phyloP scores from a whole-genome alignment of 2,113 vertebrate genomes.

The Pelecanoides urinatrix region DNA sequence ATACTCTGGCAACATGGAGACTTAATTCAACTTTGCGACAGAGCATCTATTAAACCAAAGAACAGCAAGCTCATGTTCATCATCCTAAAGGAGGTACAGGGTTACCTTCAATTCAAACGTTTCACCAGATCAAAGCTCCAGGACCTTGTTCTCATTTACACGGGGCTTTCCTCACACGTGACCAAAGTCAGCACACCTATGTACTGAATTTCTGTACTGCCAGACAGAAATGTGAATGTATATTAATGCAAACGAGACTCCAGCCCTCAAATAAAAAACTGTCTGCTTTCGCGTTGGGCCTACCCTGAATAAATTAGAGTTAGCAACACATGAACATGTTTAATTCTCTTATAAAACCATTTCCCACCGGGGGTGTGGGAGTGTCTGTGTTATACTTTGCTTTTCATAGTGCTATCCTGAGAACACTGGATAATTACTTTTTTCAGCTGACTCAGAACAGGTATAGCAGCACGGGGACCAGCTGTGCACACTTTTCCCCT shows the following conservation, averaged over 20 bases:
- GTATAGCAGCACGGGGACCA: neutral
- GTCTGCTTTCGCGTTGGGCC: neutral
- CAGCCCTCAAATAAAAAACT: neutral
- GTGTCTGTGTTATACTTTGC: neutral
- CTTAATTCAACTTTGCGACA: neutral
- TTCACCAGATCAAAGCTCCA: neutral
- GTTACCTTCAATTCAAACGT: rapidly evolving
- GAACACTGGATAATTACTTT: neutral
- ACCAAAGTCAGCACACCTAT: neutral
- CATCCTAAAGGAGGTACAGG: neutral
- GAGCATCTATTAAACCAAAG: neutral
- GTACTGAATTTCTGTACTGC: neutral
- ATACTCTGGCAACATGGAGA: neutral
- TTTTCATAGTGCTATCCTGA: neutral
- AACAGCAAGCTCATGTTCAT: neutral
- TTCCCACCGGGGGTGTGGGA: neutral
- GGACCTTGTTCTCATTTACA: neutral
- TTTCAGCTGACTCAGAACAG: neutral
- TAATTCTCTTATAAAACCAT: neutral
- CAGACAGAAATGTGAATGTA: neutral
- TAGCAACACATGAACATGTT: neutral
- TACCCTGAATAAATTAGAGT: neutral
- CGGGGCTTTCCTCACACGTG: rapidly evolving
- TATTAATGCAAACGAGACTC: neutral
- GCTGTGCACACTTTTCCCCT: neutral